Evolutionary conservation across 2,888 invertebrate species (phyloP).

Genomic region (Gryllus longicercus): DNA sequence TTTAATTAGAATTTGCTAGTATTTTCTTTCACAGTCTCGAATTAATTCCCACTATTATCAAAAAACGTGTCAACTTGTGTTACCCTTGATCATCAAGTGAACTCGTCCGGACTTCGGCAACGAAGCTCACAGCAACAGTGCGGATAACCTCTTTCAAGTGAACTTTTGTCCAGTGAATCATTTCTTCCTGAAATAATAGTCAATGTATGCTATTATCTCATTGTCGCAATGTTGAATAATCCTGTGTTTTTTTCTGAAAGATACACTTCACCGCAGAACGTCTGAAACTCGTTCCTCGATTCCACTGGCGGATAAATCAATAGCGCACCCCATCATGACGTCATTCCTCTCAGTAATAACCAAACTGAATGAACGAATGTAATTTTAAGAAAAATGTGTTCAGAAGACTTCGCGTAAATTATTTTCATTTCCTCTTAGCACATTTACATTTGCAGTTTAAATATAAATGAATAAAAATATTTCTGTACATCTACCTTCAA

Average conservation of each 20-base stretch:
- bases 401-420: no score
- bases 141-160: not conserved
- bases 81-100: slow-evolving; percentile 1
- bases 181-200: no score
- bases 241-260: not conserved
- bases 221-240: no score
- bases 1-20: no score
- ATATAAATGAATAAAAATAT: no score
- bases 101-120: not conserved
- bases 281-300: slow-evolving; percentile 4
- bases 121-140: not conserved
- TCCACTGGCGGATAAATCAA: slow-evolving; percentile 17
- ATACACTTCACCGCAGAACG: not conserved
- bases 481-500: no score
- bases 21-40: not conserved
- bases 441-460: no score
- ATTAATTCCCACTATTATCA: not conserved
- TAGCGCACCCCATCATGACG: not conserved
- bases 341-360: slow-evolving; percentile 17
- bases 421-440: no score
- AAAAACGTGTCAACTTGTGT: not conserved
- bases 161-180: not conserved
- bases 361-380: not conserved
- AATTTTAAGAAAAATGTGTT: no score
- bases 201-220: no score